Base-by-base conservation (phyloP, 2,113 vertebrate species). In the Todiramphus saurophagus region DNA sequence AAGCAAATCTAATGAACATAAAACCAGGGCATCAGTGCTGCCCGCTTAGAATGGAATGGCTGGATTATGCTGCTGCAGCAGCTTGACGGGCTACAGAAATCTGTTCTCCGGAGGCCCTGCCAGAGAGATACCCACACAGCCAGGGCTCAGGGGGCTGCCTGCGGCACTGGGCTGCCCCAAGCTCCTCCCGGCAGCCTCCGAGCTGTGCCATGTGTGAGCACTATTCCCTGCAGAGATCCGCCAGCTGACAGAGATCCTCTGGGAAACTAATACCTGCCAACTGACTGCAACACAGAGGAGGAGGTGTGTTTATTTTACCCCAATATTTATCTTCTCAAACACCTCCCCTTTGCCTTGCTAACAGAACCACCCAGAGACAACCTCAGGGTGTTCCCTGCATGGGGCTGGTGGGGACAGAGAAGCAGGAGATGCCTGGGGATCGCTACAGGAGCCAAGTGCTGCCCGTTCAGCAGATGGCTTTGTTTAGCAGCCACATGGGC, bases 401-500 rank as follows among this genome's bases (percentile, higher is more conserved):
- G 2, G 28, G 43, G n/a, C 56, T 79, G 89, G 24, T 1, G 11
- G 59, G 72, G 30, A 39, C 7, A 10, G 55, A 15, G 63, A 5
- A 24, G n/a, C 20, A 64, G 64, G 60, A 75, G 89, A 33, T 33
- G 62, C 43, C 30, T 7, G 19, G n/a, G 53, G 33, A 50, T 35
- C 1, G 3, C 48, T 16, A 6, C 0, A 2, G 55, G 62, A 18
- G 30, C 48, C 0, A 3, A 48, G 60, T 1, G 1, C 11, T 46
- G 46, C 56, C 44, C 3, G 1, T 25, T 30, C 64, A 67, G 44
- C 62, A 41, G 41, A 27, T 0, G 3, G 28, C 2, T 70, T 59
- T 67, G 31, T 64, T 88, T 2, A 35, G 55, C 25, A n/a, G 75
- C 51, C 56, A 31, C 59, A 20, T 0, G 1, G n/a, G 44, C 74